Evolutionary conservation across 1,140 invertebrate genomes (phyloP).

Genomic region (Caerostris extrusa): DNA sequence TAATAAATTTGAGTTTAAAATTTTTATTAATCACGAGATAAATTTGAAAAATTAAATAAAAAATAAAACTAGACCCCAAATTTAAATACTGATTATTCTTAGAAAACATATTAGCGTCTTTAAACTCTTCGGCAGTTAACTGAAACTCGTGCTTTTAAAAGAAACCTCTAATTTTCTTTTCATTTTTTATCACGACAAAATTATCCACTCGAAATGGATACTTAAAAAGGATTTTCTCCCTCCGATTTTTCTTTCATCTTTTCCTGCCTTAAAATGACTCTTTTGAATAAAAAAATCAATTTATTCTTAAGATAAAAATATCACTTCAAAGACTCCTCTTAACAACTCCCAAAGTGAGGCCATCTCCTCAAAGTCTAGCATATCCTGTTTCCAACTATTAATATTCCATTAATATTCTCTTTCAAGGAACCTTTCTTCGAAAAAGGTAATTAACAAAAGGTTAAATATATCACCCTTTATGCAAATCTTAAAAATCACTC

Average conservation of each 20-base stretch:
- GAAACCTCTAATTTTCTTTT: no score
- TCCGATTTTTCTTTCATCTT: background rate
- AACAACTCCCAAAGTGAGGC: background rate
- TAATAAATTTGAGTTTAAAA: no score
- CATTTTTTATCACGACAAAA: no score
- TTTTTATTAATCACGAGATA: no score
- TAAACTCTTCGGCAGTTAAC: no score
- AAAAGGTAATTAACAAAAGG: constrained; percentile 52
- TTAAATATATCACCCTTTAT: constrained; percentile 35
- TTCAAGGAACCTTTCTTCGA: background rate
- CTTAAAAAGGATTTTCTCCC: background rate
- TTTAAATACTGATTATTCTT: no score
- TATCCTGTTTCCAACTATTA: background rate
- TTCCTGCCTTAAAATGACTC: background rate
- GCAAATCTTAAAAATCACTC: constrained; percentile 20
- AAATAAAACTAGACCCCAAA: no score
- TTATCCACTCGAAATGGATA: background rate
- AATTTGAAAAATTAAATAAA: no score
- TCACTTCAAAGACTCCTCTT: background rate
- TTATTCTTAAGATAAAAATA: background rate
- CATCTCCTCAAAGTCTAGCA: background rate
- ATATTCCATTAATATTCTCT: constrained; percentile 49
- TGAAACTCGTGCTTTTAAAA: no score
- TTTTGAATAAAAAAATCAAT: background rate
- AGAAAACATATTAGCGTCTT: no score